Base-by-base conservation (phyloP, 2,797 vertebrate genomes). In the Channallabes apus region DNA sequence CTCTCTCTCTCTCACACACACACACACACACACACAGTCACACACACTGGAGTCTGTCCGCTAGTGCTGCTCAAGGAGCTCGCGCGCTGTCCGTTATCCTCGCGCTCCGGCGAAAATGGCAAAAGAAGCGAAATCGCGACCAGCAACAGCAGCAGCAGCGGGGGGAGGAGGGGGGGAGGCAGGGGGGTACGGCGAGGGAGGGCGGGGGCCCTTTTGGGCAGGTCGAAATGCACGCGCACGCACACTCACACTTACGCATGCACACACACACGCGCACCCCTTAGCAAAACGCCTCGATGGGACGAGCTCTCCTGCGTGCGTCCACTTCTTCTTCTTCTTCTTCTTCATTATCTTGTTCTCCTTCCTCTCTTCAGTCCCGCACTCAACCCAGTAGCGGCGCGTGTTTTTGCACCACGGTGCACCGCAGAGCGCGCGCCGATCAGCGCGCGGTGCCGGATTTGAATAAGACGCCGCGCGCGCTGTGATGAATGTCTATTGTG, bases 401-500 rank as follows among this genome's bases (percentile, higher is more conserved):
- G 59, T 89, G 92, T 93, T 95, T 93, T 95, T 93, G 94, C 94
- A 95, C 95, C 56, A 97, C 24, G 62, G 46, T 18, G 76, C 32
- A 78, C 1, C 58, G 32, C 76, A 38, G 76, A 62, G 32, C 38
- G 76, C 76, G 97, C 95, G 96, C 96, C 96, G 96, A 94, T 96
- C 96, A 95, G 96, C 96, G 97, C 97, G 97, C 98, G 98, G 97
- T 98, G 98, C 98, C 97, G 97, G 96, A 97, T 98, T 97, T 98
- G 97, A 99, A 99, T 99, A 98, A 98, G 29, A 75, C 72, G 71
- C 82, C 82, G 71, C 97, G 97, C 97, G 97, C 96, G 94, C 97
- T 97, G 97, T 98, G 97, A 99, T 98, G 97, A 98, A 99, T 98
- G 97, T 96, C 96, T 96, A 99, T 99, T 99, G 98, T 99, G 96